Evolutionary conservation across 1,140 invertebrate species (phyloP).

Genomic region (Camponotus floridanus): DNA sequence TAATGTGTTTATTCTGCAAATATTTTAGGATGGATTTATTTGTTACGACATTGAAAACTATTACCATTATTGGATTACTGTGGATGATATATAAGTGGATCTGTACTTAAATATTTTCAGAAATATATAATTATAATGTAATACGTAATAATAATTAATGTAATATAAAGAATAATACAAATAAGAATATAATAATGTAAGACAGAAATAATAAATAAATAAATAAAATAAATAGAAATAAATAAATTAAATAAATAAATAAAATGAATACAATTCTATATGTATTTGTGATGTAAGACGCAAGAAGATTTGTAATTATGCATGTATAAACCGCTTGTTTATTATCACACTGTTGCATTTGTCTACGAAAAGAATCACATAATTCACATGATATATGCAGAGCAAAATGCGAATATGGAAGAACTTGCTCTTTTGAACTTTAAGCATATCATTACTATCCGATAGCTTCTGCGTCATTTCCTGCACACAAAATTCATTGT

Average conservation of each 20-base stretch:
- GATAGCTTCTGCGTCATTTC: constrained; percentile 13
- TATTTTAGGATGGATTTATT: background rate
- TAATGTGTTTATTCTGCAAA: background rate
- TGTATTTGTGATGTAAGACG: background rate
- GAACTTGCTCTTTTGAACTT: background rate
- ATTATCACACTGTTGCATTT: background rate
- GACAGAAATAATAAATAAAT: too few species aligned
- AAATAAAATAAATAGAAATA: too few species aligned
- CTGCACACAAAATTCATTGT: background rate
- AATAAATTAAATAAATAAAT: too few species aligned
- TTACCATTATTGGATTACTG: background rate
- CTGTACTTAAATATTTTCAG: background rate
- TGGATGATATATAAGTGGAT: background rate
- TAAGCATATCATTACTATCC: background rate
- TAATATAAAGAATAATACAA: too few species aligned
- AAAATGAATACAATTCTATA: background rate
- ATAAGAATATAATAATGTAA: too few species aligned
- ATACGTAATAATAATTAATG: background rate
- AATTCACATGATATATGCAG: background rate
- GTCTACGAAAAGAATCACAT: background rate
- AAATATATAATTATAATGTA: too few species aligned
- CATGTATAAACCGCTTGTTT: background rate
- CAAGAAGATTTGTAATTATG: background rate
- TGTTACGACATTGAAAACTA: background rate
- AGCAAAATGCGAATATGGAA: constrained; percentile 33